Evolutionary conservation across 1,140 invertebrate genomes (phyloP).

Genomic region (Macrosteles quadrilineatus): DNA sequence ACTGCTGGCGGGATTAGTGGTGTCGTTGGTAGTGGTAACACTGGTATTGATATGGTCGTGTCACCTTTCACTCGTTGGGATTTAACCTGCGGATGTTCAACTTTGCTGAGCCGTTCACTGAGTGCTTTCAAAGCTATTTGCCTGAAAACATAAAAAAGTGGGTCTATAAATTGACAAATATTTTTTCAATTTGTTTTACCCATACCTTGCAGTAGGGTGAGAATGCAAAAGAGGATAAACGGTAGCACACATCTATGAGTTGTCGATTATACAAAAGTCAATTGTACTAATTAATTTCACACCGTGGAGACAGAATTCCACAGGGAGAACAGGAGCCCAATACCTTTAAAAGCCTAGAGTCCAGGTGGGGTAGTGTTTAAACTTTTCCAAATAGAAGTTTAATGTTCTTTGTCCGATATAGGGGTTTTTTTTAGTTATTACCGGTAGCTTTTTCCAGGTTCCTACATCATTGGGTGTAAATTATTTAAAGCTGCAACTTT

Average conservation of each 20-base stretch:
- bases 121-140: slow-evolving; percentile 92
- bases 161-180: slow-evolving; percentile 31
- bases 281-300: neutral
- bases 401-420: too few relatives aligned
- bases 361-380: too few relatives aligned
- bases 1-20: slow-evolving; percentile 18
- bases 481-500: too few relatives aligned
- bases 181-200: too few relatives aligned
- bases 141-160: slow-evolving; percentile 61
- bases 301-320: neutral
- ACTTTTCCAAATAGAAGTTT: too few relatives aligned
- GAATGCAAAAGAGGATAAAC: neutral
- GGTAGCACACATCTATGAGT: neutral
- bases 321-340: neutral
- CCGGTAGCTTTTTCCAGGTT: too few relatives aligned
- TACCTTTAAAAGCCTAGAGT: too few relatives aligned
- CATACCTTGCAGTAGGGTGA: too few relatives aligned
- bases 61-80: slow-evolving; percentile 4
- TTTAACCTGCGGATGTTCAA: slow-evolving; percentile 43
- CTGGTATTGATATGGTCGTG: slow-evolving; percentile 27
- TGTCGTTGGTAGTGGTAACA: slow-evolving; percentile 22
- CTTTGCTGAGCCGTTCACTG: slow-evolving; percentile 86
- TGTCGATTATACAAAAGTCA: neutral
- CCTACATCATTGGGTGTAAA: too few relatives aligned
- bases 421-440: too few relatives aligned